Conservation (phyloP, 2,113 vertebrate species). For the Arvicanthis niloticus region DNA sequence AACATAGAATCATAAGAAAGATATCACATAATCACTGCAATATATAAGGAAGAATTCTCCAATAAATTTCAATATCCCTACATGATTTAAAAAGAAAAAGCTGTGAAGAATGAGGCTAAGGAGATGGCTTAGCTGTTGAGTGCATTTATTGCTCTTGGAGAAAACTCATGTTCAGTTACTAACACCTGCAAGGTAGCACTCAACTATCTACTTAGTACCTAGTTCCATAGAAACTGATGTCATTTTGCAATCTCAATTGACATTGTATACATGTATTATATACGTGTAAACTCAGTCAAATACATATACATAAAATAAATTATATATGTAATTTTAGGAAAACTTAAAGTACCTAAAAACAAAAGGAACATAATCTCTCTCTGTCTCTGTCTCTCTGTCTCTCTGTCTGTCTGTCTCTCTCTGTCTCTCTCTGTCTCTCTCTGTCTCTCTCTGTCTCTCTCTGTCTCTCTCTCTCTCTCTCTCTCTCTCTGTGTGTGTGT, state of each 20-base stretch:
- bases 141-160: not conserved
- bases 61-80: not conserved
- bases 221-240: not conserved
- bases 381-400: too few relatives aligned
- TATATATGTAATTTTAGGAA: not conserved
- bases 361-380: not conserved
- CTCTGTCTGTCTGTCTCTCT: too few relatives aligned
- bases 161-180: not conserved
- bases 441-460: too few relatives aligned
- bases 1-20: not conserved
- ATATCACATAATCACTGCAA: not conserved
- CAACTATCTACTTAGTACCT: not conserved
- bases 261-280: not conserved
- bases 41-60: not conserved
- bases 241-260: not conserved
- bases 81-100: not conserved
- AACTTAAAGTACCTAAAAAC: not conserved
- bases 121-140: not conserved
- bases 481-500: too few relatives aligned
- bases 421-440: too few relatives aligned
- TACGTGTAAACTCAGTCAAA: not conserved
- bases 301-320: not conserved
- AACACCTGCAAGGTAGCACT: not conserved
- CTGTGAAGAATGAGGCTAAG: not conserved
- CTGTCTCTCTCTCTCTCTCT: too few relatives aligned